A percentile compares a stretch with the other conserved stretches of the same genome.
phyloP scores from a whole-genome alignment of 2,888 invertebrate genomes.

The Scelioninae gen. 2 region DNA sequence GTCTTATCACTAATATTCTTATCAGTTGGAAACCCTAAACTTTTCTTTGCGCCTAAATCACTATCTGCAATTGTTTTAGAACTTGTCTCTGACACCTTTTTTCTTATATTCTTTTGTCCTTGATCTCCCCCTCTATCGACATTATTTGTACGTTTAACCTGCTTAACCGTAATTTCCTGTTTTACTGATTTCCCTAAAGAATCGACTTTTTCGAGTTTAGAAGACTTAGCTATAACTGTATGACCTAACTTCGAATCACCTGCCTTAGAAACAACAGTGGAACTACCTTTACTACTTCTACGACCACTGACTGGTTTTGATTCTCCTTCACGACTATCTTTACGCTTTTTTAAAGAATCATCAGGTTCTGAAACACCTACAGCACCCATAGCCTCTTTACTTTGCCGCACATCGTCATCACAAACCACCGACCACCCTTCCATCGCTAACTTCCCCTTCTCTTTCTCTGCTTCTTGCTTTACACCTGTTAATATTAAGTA shows the following conservation, averaged over 20 bases:
- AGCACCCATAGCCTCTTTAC: slow-evolving; percentile 67
- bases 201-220: slow-evolving; percentile 59
- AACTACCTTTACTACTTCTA: slow-evolving; percentile 62
- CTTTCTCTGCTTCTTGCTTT: slow-evolving; percentile 75
- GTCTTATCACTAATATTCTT: slow-evolving; percentile 7
- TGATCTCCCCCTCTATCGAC: slow-evolving; percentile 5
- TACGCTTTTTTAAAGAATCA: slow-evolving; percentile 29
- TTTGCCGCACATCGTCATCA: slow-evolving; percentile 73
- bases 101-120: slow-evolving; percentile 26
- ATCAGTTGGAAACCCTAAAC: slow-evolving; percentile 3
- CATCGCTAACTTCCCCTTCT: slow-evolving; percentile 75
- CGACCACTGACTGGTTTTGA: slow-evolving; percentile 64
- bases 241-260: slow-evolving; percentile 61
- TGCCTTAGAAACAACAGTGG: slow-evolving; percentile 64
- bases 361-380: slow-evolving; percentile 43
- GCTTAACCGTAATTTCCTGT: slow-evolving; percentile 30
- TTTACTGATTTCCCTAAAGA: slow-evolving; percentile 29
- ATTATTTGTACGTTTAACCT: slow-evolving; percentile 34
- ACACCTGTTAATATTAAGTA: slow-evolving; percentile 75
- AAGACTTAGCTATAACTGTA: slow-evolving; percentile 64
- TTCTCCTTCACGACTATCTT: slow-evolving; percentile 61
- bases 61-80: slow-evolving; percentile 33
- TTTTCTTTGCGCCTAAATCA: slow-evolving; percentile 25
- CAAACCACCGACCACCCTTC: slow-evolving; percentile 75
- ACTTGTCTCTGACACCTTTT: slow-evolving; percentile 21